Percentiles rank a stretch among this genome's conserved stretches.
phyloP scores from a whole-genome alignment of 2,888 invertebrate species.

The Dendrolimus houi region DNA sequence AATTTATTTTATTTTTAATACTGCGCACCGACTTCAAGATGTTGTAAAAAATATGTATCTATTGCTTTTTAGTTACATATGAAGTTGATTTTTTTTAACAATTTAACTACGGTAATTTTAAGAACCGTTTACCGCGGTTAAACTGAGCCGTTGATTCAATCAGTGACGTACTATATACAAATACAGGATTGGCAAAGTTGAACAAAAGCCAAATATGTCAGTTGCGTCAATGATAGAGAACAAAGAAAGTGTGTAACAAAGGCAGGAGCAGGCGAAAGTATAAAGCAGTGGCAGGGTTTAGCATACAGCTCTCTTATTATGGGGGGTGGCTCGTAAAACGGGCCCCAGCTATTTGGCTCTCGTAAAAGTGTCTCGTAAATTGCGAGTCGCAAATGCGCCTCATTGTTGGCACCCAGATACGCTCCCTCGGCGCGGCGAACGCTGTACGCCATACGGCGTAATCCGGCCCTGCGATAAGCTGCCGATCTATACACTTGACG shows the following conservation, averaged over 20 bases:
- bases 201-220: background rate
- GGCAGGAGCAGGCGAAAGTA: background rate
- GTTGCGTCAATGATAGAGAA: background rate
- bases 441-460: constrained; percentile 16
- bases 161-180: background rate
- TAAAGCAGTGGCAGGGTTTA: constrained; percentile 1
- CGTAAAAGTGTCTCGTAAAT: constrained; percentile 70
- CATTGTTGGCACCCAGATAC: constrained; percentile 53
- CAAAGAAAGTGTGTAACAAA: background rate
- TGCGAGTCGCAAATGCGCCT: constrained; percentile 59
- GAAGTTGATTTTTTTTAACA: too few relatives aligned
- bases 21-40: too few relatives aligned
- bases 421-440: constrained; percentile 21
- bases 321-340: constrained; percentile 56
- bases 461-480: constrained; percentile 42
- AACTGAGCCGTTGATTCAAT: too few relatives aligned
- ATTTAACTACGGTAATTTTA: too few relatives aligned
- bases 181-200: background rate
- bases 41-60: too few relatives aligned
- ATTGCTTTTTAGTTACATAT: too few relatives aligned
- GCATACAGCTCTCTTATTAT: constrained; percentile 40
- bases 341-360: constrained; percentile 65
- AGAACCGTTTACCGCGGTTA: too few relatives aligned
- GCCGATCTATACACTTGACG: constrained; percentile 21
- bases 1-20: too few relatives aligned